Percentiles rank a stretch among this genome's conserved stretches.
phyloP scores from a whole-genome alignment of 2,113 vertebrate species.

The Hiodon tergisus region DNA sequence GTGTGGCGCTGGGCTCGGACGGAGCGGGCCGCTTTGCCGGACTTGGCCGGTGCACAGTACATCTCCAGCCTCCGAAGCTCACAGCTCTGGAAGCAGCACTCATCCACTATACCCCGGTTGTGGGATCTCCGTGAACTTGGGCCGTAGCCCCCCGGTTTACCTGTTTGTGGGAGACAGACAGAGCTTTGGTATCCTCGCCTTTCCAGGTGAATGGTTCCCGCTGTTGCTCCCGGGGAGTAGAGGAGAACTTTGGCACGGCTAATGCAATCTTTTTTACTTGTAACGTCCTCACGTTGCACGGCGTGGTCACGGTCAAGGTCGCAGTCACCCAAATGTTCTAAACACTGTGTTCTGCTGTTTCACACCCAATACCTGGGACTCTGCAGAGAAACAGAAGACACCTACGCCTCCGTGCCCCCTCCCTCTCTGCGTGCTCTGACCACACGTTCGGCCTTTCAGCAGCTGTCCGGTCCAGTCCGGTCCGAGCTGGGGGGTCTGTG shows the following conservation, averaged over 20 bases:
- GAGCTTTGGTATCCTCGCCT: no score
- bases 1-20: slow-evolving; percentile 91
- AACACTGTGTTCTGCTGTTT: slow-evolving; percentile 45
- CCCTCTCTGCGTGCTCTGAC: no score
- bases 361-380: slow-evolving; percentile 10
- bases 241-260: no score
- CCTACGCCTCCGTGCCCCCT: no score
- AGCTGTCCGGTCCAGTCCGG: no score
- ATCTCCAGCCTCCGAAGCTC: slow-evolving; percentile 93
- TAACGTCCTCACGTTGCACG: slow-evolving; percentile 46
- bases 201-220: no score
- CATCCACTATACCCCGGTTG: slow-evolving; percentile 90
- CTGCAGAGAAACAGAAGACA: no score
- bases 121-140: slow-evolving; percentile 80
- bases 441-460: no score
- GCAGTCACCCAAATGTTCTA: slow-evolving; percentile 40
- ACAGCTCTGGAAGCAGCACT: slow-evolving; percentile 98
- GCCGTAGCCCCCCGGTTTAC: slow-evolving; percentile 92
- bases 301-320: slow-evolving; percentile 23
- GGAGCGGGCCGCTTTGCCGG: slow-evolving; percentile 80
- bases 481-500: no score
- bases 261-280: slow-evolving; percentile 30
- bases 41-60: slow-evolving; percentile 93
- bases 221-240: no score
- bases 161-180: slow-evolving; percentile 49